These are phyloP conservation scores for Neodiprion lecontei DNA, from an alignment of 1,140 invertebrate genomes.

Conservation along the genomic window DNA sequence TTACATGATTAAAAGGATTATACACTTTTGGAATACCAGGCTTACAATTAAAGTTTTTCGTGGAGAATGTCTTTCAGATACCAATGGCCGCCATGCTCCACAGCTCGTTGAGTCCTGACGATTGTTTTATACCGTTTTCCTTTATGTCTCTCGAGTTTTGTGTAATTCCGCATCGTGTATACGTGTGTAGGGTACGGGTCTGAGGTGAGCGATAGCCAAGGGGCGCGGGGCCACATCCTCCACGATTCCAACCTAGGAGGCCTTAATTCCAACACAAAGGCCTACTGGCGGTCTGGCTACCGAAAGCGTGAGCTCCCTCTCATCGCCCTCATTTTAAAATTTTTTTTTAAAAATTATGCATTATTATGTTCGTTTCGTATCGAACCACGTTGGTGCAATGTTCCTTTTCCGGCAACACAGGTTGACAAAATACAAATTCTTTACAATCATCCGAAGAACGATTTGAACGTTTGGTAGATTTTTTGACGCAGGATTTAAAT, in stretches of 20 bases:
- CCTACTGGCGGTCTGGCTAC: slow-evolving; percentile 67
- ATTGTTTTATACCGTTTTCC: too few species aligned
- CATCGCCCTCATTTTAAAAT: not conserved
- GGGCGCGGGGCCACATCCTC: slow-evolving; percentile 57
- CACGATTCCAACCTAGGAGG: slow-evolving; percentile 51
- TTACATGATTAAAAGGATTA: too few species aligned
- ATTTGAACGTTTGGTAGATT: too few species aligned
- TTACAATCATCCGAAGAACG: too few species aligned
- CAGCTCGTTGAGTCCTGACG: too few species aligned
- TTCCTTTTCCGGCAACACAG: not conserved
- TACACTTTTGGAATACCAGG: too few species aligned
- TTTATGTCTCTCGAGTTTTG: not conserved
- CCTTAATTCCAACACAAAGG: slow-evolving; percentile 40
- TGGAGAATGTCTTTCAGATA: too few species aligned
- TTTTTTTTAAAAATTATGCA: not conserved
- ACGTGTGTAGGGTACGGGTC: slow-evolving; percentile 71
- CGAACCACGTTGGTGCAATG: not conserved
- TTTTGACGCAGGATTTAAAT: too few species aligned
- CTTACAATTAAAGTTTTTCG: too few species aligned
- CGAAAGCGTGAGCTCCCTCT: slow-evolving; percentile 64
- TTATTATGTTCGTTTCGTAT: not conserved
- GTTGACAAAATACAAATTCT: too few species aligned
- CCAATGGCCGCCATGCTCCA: too few species aligned
- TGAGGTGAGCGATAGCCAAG: slow-evolving; percentile 74
- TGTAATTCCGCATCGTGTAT: slow-evolving; percentile 15